These are phyloP conservation scores for Scotopteryx bipunctaria DNA, from an alignment of 2,888 invertebrate species.

Conservation along the genomic window DNA sequence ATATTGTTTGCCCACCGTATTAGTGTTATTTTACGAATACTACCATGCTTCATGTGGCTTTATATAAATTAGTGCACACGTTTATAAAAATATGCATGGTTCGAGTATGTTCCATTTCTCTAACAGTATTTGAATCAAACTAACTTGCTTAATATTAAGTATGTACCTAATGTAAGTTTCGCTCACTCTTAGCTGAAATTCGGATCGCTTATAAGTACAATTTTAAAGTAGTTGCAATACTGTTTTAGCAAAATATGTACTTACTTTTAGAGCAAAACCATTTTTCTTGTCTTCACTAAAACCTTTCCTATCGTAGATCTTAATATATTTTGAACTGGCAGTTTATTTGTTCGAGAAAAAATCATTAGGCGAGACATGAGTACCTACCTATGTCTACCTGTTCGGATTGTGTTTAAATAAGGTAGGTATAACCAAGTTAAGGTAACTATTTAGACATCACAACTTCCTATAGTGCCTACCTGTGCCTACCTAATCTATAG, in stretches of 20 bases:
- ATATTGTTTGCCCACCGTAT: too few species aligned
- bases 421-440: too few species aligned
- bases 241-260: too few species aligned
- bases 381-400: too few species aligned
- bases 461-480: too few species aligned
- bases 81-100: background rate
- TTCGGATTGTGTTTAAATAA: too few species aligned
- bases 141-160: background rate
- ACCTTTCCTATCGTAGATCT: background rate
- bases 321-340: background rate
- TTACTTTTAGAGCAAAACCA: slow-evolving; percentile 7
- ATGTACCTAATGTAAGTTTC: slow-evolving; percentile 5
- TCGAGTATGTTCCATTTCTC: slow-evolving; percentile 2
- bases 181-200: slow-evolving; percentile 12
- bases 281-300: slow-evolving; percentile 8
- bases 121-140: slow-evolving; percentile 10
- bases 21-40: too few species aligned
- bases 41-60: too few species aligned
- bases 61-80: background rate
- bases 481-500: background rate
- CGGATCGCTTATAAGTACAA: slow-evolving; percentile 9
- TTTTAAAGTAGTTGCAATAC: slow-evolving; percentile 21
- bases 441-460: too few species aligned
- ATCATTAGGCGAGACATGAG: too few species aligned
- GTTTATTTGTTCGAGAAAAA: too few species aligned